Evolutionary conservation across 2,888 invertebrate genomes (phyloP).

Genomic region (Oxyteleia sp.): DNA sequence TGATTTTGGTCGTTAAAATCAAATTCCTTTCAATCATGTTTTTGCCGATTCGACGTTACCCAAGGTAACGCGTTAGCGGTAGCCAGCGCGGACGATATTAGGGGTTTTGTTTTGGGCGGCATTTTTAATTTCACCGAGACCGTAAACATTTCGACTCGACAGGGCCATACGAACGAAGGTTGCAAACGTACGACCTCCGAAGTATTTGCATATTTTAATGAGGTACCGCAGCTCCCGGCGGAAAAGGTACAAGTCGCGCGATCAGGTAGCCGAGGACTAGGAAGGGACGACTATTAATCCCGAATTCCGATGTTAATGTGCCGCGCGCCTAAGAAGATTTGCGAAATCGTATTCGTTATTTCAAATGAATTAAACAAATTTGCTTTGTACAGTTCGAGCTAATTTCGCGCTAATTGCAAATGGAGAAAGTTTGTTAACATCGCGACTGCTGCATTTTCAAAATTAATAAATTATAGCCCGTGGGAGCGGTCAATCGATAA

Average conservation of each 20-base stretch:
- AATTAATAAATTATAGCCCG: constrained; percentile 22
- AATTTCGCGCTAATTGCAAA: constrained; percentile 5
- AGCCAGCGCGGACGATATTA: constrained; percentile 81
- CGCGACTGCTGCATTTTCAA: not conserved
- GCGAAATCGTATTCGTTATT: constrained; percentile 41
- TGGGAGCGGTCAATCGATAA: constrained; percentile 1
- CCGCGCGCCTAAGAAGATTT: constrained; percentile 69
- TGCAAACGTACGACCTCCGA: constrained; percentile 78
- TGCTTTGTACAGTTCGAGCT: constrained; percentile 2
- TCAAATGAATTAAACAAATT: constrained; percentile 23
- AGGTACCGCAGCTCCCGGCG: constrained; percentile 81
- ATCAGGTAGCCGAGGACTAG: constrained; percentile 74
- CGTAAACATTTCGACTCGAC: constrained; percentile 86
- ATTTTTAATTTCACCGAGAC: constrained; percentile 87
- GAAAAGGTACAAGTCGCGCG: constrained; percentile 76
- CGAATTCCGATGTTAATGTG: constrained; percentile 84
- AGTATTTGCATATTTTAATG: constrained; percentile 88
- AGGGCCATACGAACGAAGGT: constrained; percentile 68
- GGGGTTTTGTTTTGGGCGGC: constrained; percentile 85
- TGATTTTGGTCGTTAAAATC: constrained; percentile 25
- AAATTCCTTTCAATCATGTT: constrained; percentile 30
- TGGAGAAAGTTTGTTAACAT: constrained; percentile 21
- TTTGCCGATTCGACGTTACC: not conserved
- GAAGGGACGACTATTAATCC: constrained; percentile 57
- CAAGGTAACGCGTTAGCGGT: constrained; percentile 29